A percentile compares a stretch with the other conserved stretches of the same genome.
Evolutionary conservation across 2,113 vertebrate genomes (phyloP).

Genomic region (Aspiorhynchus laticeps): DNA sequence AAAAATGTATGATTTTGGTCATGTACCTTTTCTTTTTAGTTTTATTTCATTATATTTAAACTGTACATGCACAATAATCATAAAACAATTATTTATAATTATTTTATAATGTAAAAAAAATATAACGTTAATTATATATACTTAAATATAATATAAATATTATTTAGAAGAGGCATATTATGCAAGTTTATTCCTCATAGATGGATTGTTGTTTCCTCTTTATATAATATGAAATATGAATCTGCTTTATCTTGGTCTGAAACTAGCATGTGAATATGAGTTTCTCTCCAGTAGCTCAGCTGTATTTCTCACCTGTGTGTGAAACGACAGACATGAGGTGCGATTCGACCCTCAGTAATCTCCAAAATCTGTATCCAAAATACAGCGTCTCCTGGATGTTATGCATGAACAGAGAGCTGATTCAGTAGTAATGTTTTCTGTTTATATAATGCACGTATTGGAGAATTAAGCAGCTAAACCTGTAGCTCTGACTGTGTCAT

Average conservation of each 20-base stretch:
- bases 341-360: not conserved
- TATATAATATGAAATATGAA: not conserved
- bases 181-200: not conserved
- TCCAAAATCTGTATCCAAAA: too few species aligned
- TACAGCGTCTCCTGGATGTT: not conserved
- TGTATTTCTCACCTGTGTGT: not conserved
- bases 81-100: too few species aligned
- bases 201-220: not conserved
- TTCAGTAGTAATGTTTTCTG: not conserved
- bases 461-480: not conserved
- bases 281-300: not conserved
- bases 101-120: too few species aligned
- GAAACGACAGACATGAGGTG: not conserved
- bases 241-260: not conserved
- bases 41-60: not conserved
- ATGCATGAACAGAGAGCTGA: not conserved
- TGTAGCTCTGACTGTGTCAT: slow-evolving; percentile 2
- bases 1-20: too few species aligned
- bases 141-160: too few species aligned
- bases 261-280: not conserved
- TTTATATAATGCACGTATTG: not conserved
- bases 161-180: too few species aligned
- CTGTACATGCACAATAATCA: too few species aligned
- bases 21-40: too few species aligned
- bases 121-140: too few species aligned